Percentiles rank a stretch among this genome's conserved stretches.
phyloP scores from a whole-genome alignment of 2,113 vertebrate species.

The Pimephales promelas region DNA sequence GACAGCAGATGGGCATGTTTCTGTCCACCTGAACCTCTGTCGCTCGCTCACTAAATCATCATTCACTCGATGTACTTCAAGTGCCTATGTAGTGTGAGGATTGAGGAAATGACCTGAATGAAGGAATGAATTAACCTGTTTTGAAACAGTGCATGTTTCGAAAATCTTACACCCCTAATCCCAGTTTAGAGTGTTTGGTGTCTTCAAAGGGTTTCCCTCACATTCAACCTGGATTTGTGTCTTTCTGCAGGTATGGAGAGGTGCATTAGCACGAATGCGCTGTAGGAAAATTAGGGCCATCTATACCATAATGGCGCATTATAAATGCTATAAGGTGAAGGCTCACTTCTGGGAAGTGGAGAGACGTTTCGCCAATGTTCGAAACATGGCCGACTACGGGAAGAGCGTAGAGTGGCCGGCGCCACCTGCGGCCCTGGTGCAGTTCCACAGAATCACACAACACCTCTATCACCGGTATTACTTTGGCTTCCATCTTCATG shows the following conservation, averaged over 20 bases:
- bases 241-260: slow-evolving; percentile 85
- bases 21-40: not conserved
- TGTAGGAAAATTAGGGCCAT: slow-evolving; percentile 80
- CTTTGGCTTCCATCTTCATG: not conserved
- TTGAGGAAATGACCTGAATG: too few relatives aligned
- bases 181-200: not conserved
- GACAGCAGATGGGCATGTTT: slow-evolving; percentile 23
- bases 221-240: not conserved
- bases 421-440: slow-evolving; percentile 75
- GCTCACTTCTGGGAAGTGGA: slow-evolving; percentile 84
- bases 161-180: too few relatives aligned
- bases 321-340: slow-evolving; percentile 87
- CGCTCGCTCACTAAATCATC: not conserved
- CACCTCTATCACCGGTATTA: slow-evolving; percentile 82
- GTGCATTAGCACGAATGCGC: slow-evolving; percentile 81
- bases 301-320: slow-evolving; percentile 86
- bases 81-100: too few relatives aligned
- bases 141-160: not conserved
- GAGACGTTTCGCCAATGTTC: slow-evolving; percentile 76
- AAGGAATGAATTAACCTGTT: too few relatives aligned
- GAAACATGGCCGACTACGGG: slow-evolving; percentile 82
- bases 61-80: not conserved
- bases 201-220: not conserved
- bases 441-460: slow-evolving; percentile 83
- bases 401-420: slow-evolving; percentile 82